Evolutionary conservation across 2,113 vertebrate genomes (phyloP).

Genomic region (Trichechus manatus): DNA sequence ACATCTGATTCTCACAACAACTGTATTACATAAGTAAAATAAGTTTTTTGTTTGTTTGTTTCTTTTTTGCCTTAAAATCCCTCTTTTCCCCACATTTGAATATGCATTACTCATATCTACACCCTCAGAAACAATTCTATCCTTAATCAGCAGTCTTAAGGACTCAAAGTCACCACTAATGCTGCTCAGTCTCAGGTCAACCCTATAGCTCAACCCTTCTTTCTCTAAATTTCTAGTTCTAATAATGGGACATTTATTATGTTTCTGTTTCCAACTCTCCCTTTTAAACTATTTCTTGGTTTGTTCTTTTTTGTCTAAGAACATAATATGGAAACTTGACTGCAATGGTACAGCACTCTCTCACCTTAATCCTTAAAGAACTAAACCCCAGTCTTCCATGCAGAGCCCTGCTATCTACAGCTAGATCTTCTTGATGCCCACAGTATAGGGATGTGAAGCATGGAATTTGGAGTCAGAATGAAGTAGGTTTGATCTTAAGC

Average conservation of each 20-base stretch:
- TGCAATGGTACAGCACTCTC: not conserved
- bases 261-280: not conserved
- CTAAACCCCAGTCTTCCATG: fast-evolving
- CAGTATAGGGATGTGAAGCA: not conserved
- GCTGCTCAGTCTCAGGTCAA: not conserved
- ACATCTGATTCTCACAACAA: not conserved
- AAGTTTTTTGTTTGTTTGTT: not conserved
- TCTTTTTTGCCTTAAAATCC: not conserved
- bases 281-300: not conserved
- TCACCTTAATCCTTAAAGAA: not conserved
- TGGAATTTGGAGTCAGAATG: not conserved
- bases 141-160: not conserved
- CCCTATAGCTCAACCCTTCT: not conserved
- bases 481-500: not conserved
- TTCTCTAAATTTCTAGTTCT: not conserved
- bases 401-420: not conserved
- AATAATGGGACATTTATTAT: not conserved
- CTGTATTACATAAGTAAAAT: not conserved
- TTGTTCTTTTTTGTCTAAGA: not conserved
- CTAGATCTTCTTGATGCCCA: not conserved
- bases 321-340: not conserved
- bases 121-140: not conserved
- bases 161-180: not conserved
- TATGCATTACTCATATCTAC: not conserved
- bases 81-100: not conserved